phyloP scores from a whole-genome alignment of 1,140 invertebrate species.

The Drosophila saltans region DNA sequence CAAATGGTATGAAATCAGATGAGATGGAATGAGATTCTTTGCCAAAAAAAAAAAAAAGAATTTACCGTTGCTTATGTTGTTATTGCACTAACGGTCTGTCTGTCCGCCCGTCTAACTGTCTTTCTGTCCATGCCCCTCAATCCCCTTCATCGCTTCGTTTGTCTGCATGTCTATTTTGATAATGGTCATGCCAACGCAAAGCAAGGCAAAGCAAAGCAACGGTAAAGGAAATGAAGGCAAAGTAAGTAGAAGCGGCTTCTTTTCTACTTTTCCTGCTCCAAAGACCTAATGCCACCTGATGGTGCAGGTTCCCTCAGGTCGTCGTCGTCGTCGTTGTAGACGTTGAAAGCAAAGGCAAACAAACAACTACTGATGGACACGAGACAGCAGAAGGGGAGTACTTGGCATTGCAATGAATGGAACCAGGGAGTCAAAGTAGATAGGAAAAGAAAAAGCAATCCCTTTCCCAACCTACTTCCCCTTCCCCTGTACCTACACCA shows the following conservation, averaged over 20 bases:
- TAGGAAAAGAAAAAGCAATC: constrained; percentile 5
- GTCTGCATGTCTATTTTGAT: constrained; percentile 29
- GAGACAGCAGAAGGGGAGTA: constrained; percentile 10
- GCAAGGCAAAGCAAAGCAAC: not conserved
- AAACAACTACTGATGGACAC: constrained; percentile 28
- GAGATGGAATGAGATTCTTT: not conserved
- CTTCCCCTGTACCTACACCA: not conserved
- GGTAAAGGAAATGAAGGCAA: not conserved
- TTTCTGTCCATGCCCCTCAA: not conserved
- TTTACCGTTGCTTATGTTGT: constrained; percentile 16
- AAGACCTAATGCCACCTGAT: constrained; percentile 7
- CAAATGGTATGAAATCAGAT: not conserved
- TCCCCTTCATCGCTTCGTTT: not conserved
- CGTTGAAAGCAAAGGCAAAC: constrained; percentile 13
- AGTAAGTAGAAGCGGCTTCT: not conserved
- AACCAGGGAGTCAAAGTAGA: constrained; percentile 14
- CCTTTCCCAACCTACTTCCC: not conserved
- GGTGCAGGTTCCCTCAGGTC: constrained; percentile 7
- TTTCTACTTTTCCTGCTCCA: constrained; percentile 9
- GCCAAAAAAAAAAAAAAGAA: constrained; percentile 9
- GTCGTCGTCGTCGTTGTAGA: not conserved
- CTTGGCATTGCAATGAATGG: not conserved
- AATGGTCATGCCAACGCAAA: constrained; percentile 27
- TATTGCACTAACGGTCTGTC: no score
- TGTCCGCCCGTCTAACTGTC: no score